Percentiles rank a stretch among this genome's conserved stretches.
phyloP scores from a whole-genome alignment of 2,797 vertebrate genomes.

The Oreortyx pictus region DNA sequence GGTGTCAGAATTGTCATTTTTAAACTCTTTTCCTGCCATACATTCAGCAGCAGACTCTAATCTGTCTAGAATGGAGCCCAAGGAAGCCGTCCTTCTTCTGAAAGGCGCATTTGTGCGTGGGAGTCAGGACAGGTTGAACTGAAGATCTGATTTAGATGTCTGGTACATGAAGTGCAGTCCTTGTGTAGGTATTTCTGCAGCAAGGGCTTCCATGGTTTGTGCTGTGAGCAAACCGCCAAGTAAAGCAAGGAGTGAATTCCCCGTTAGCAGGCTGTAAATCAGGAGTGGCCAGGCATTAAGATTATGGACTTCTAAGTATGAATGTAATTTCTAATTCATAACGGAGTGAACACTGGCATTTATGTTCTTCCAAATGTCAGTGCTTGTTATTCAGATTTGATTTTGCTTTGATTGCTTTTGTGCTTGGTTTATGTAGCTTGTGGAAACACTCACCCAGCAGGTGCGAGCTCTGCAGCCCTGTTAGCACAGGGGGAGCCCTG shows the following conservation, averaged over 20 bases:
- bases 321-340: background rate
- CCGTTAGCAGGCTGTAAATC: background rate
- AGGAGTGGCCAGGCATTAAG: background rate
- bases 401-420: background rate
- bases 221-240: background rate
- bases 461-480: background rate
- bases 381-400: background rate
- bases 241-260: background rate
- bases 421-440: background rate
- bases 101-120: accelerated
- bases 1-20: background rate
- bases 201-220: background rate
- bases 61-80: background rate
- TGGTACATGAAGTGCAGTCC: background rate
- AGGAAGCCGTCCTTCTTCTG: background rate
- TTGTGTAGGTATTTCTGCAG: background rate
- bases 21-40: background rate
- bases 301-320: background rate
- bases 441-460: background rate
- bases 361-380: background rate
- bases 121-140: background rate
- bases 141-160: background rate
- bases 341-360: background rate
- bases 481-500: background rate
- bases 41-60: background rate